Evolutionary conservation across 2,888 invertebrate species (phyloP).

Genomic region (Xylocampa areola): DNA sequence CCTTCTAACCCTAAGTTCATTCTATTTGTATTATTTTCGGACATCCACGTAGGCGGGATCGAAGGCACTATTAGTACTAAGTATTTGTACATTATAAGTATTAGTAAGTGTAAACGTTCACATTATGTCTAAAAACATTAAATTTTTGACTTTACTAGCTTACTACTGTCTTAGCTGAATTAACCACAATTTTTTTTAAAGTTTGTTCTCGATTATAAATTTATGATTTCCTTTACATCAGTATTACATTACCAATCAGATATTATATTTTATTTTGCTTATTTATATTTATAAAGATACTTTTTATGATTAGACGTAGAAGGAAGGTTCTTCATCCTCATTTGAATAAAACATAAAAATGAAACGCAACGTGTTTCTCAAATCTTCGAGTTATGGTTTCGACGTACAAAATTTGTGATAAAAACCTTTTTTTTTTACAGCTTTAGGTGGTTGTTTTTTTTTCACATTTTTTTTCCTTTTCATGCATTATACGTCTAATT

Average conservation of each 20-base stretch:
- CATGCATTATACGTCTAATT: slow-evolving; percentile 14
- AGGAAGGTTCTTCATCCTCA: slow-evolving; percentile 67
- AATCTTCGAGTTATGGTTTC: slow-evolving; percentile 43
- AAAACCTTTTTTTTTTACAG: slow-evolving; percentile 24
- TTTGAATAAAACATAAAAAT: slow-evolving; percentile 77
- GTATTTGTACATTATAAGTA: too few species aligned
- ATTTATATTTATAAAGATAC: slow-evolving; percentile 35
- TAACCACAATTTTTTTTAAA: background rate
- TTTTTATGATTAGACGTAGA: slow-evolving; percentile 69
- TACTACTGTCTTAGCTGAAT: too few species aligned
- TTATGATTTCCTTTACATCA: slow-evolving; percentile 8
- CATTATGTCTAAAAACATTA: too few species aligned
- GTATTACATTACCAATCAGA: slow-evolving; percentile 5
- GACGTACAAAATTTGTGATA: slow-evolving; percentile 30
- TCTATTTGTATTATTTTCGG: too few species aligned
- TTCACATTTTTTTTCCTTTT: slow-evolving; percentile 29
- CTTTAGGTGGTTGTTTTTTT: slow-evolving; percentile 24
- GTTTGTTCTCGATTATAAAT: background rate
- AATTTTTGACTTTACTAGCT: too few species aligned
- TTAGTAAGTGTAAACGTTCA: too few species aligned
- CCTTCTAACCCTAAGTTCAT: too few species aligned
- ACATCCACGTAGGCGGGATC: too few species aligned
- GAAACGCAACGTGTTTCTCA: slow-evolving; percentile 56
- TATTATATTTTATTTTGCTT: slow-evolving; percentile 25
- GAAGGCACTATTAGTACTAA: too few species aligned